These are phyloP conservation scores for Phytoseiulus persimilis DNA, from an alignment of 2,888 invertebrate species.

Conservation along the genomic window DNA sequence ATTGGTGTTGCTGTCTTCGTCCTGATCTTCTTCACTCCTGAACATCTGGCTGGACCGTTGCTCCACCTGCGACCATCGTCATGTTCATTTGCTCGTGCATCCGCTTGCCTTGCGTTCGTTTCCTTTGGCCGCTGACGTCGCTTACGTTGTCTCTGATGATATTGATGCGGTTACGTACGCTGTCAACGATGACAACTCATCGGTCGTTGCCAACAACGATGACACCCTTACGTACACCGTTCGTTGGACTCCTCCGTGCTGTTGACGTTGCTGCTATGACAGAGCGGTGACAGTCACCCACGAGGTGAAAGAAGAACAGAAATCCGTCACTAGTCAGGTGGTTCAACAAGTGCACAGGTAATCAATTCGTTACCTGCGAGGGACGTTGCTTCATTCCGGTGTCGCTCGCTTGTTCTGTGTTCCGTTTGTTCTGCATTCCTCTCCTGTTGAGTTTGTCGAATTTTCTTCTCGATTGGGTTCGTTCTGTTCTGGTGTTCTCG, in stretches of 20 bases:
- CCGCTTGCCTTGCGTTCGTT: not conserved
- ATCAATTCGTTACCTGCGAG: not conserved
- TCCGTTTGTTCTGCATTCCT: not conserved
- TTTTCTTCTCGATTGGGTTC: not conserved
- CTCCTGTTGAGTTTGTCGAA: not conserved
- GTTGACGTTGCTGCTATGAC: not conserved
- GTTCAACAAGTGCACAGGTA: conserved; percentile 38
- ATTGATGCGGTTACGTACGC: too few species aligned
- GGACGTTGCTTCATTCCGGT: not conserved
- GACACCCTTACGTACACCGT: not conserved
- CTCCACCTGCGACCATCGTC: not conserved
- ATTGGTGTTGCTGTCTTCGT: not conserved
- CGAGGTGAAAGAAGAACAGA: conserved; percentile 37
- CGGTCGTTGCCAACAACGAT: not conserved
- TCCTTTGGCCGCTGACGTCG: too few species aligned
- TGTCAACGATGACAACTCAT: too few species aligned
- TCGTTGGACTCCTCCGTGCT: not conserved
- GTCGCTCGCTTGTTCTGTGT: not conserved
- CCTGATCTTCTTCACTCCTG: not conserved
- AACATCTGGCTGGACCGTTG: not conserved
- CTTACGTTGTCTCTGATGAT: too few species aligned
- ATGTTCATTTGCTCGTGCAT: not conserved
- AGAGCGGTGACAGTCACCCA: conserved; percentile 36
- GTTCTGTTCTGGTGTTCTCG: too few species aligned
- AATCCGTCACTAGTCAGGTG: conserved; percentile 32